Evolutionary conservation across 2,888 invertebrate genomes (phyloP).

Genomic region (Drosophila tanythrix): DNA sequence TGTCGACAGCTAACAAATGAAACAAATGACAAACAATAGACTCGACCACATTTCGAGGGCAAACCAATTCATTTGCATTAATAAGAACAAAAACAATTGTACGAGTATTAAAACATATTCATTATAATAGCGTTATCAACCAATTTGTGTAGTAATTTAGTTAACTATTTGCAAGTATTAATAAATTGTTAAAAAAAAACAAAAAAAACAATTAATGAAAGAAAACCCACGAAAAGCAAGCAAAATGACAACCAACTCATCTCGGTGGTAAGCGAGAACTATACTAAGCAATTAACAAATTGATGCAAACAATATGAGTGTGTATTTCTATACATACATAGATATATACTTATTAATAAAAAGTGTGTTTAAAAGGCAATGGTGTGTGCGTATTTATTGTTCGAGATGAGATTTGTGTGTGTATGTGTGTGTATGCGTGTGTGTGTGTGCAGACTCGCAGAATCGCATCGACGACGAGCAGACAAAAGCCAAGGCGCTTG

Average conservation of each 20-base stretch:
- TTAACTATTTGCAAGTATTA: constrained; percentile 63
- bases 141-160: constrained; percentile 74
- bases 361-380: constrained; percentile 72
- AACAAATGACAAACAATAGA: constrained; percentile 37
- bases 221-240: constrained; percentile 10
- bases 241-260: constrained; percentile 7
- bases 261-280: constrained; percentile 32
- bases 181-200: constrained; percentile 37
- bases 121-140: constrained; percentile 55
- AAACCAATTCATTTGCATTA: constrained; percentile 31
- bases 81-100: constrained; percentile 8
- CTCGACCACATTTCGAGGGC: constrained; percentile 33
- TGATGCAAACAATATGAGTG: constrained; percentile 53
- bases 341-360: constrained; percentile 69
- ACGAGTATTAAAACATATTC: constrained; percentile 44
- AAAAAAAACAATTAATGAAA: constrained; percentile 11
- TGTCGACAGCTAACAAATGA: constrained; percentile 9
- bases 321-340: constrained; percentile 26
- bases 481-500: constrained; percentile 74
- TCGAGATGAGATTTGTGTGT: background rate
- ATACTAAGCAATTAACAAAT: constrained; percentile 76
- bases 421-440: background rate
- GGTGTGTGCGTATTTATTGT: constrained; percentile 25
- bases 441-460: constrained; percentile 34
- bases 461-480: constrained; percentile 55